Evolutionary conservation across 2,888 invertebrate species (phyloP).

Genomic region (Tryphoninae sp.): DNA sequence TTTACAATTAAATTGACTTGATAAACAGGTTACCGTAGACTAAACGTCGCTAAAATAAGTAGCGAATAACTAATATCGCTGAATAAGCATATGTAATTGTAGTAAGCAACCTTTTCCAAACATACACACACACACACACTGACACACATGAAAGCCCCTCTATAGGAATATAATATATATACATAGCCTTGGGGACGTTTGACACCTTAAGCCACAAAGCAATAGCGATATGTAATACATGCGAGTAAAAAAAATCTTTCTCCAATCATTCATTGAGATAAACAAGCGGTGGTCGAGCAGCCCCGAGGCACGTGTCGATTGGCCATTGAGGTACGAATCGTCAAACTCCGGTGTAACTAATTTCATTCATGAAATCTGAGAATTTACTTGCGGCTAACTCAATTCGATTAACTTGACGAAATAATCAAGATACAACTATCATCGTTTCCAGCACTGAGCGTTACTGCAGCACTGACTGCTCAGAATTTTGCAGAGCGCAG

Average conservation of each 20-base stretch:
- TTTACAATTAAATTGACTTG: neutral
- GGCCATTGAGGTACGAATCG: neutral
- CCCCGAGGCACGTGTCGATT: constrained; percentile 41
- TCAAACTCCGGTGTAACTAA: constrained; percentile 11
- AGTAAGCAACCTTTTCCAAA: constrained; percentile 10
- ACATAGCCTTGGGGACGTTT: neutral
- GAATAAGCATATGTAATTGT: constrained; percentile 18
- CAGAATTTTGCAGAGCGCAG: no score
- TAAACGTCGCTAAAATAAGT: neutral
- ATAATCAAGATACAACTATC: no score
- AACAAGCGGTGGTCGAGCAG: constrained; percentile 39
- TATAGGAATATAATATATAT: neutral
- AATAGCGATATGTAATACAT: constrained; percentile 24
- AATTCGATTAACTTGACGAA: no score
- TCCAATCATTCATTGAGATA: constrained; percentile 28
- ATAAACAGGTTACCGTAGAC: neutral
- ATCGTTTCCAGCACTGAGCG: no score
- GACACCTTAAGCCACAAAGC: constrained; percentile 7
- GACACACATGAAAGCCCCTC: neutral
- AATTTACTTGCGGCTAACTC: neutral
- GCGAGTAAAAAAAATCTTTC: constrained; percentile 13
- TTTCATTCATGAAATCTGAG: constrained; percentile 38
- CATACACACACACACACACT: neutral
- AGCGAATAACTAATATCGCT: neutral
- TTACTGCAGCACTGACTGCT: no score